Evolutionary conservation across 2,888 invertebrate species (phyloP).

Genomic region (Amiota mariae): DNA sequence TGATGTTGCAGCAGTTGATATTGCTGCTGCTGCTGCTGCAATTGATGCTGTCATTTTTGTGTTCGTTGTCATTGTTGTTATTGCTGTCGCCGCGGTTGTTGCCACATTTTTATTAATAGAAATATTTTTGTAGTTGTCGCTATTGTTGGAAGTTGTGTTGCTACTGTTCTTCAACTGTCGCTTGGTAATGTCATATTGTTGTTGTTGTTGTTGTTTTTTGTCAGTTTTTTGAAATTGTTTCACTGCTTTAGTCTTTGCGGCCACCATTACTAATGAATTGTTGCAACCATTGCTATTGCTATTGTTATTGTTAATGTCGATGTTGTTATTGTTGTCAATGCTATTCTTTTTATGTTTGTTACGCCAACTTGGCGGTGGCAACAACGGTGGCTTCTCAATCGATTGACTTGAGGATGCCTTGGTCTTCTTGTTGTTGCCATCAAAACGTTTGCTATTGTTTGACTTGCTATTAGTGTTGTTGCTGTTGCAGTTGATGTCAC

Average conservation of each 20-base stretch:
- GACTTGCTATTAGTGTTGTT: constrained; percentile 41
- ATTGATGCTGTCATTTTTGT: constrained; percentile 34
- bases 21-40: constrained; percentile 27
- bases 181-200: constrained; percentile 56
- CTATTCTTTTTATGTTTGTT: constrained; percentile 42
- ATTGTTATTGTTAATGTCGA: constrained; percentile 33
- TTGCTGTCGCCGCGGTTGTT: constrained; percentile 38
- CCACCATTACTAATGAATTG: not conserved
- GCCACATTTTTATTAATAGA: constrained; percentile 54
- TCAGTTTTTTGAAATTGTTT: constrained; percentile 52
- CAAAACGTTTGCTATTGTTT: constrained; percentile 35
- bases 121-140: constrained; percentile 56
- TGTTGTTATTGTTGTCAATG: constrained; percentile 26
- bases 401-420: too few relatives aligned
- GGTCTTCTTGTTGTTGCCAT: not conserved
- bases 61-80: constrained; percentile 40
- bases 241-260: not conserved
- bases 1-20: constrained; percentile 34
- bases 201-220: constrained; percentile 57
- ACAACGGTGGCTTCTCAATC: constrained; percentile 43
- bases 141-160: constrained; percentile 49
- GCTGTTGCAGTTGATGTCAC: constrained; percentile 26
- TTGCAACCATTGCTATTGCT: constrained; percentile 36
- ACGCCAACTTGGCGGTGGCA: constrained; percentile 68
- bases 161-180: constrained; percentile 56